Evolutionary conservation across 2,888 invertebrate species (phyloP).

Genomic region (Nymphalis c-album): DNA sequence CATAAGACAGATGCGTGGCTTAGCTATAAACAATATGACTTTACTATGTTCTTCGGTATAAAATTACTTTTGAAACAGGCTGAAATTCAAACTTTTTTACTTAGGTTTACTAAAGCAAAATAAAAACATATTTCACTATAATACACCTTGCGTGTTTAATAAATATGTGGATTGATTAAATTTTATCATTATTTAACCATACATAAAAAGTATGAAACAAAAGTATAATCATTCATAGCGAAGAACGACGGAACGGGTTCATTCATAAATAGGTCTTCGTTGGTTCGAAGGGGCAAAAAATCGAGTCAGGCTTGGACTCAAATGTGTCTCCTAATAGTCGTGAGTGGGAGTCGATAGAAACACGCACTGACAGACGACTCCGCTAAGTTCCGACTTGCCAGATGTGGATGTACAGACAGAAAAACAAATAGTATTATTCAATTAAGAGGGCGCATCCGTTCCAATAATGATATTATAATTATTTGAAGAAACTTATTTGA

Average conservation of each 20-base stretch:
- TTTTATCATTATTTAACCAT: not conserved
- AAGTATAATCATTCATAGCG: conserved; percentile 52
- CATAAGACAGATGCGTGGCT: no score
- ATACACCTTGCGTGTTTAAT: not conserved
- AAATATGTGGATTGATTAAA: not conserved
- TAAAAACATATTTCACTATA: no score
- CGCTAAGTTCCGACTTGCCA: conserved; percentile 58
- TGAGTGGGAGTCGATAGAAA: conserved; percentile 51
- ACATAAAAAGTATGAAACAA: conserved; percentile 5
- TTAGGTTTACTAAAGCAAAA: no score
- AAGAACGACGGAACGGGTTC: conserved; percentile 18
- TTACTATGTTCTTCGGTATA: no score
- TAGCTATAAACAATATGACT: no score
- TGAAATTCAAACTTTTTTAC: no score
- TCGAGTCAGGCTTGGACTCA: conserved; percentile 51
- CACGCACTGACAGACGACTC: conserved; percentile 18
- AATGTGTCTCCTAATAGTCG: conserved; percentile 56
- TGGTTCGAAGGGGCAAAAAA: conserved; percentile 52
- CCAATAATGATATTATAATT: no score
- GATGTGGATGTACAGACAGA: conserved; percentile 51
- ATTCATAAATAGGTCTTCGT: conserved; percentile 32
- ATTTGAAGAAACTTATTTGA: no score
- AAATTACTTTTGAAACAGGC: no score
- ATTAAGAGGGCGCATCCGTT: not conserved
- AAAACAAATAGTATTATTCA: conserved; percentile 9